Percentiles rank a stretch among this genome's conserved stretches.
Evolutionary conservation across 2,797 vertebrate species (phyloP).

Genomic region (Cynodonichthys magdalenae): DNA sequence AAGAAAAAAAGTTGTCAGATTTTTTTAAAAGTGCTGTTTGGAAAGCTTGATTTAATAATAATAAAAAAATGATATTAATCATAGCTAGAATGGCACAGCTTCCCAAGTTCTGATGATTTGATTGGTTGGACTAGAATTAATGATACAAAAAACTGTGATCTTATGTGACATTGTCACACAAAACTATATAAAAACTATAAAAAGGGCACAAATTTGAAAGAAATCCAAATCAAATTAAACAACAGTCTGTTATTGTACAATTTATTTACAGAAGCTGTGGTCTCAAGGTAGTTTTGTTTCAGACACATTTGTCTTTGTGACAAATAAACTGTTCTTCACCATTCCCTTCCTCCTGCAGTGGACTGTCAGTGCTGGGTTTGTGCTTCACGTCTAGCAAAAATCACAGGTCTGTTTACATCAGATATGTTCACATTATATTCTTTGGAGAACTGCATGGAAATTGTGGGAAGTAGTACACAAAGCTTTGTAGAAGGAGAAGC

Average conservation of each 20-base stretch:
- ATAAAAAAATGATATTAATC: slow-evolving; percentile 48
- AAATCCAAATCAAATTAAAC: slow-evolving; percentile 44
- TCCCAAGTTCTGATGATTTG: slow-evolving; percentile 32
- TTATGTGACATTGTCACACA: slow-evolving; percentile 39
- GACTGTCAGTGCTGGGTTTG: slow-evolving; percentile 44
- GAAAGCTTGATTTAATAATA: slow-evolving; percentile 28
- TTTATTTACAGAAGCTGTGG: slow-evolving; percentile 70
- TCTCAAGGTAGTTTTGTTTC: slow-evolving; percentile 34
- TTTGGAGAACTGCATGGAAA: slow-evolving; percentile 36
- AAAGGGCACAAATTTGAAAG: slow-evolving; percentile 63
- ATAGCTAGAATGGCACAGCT: slow-evolving; percentile 50
- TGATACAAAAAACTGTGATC: slow-evolving; percentile 40
- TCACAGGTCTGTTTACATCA: slow-evolving; percentile 10
- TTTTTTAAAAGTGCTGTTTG: slow-evolving; percentile 19
- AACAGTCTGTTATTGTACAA: slow-evolving; percentile 70
- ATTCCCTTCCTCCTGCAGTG: slow-evolving; percentile 23
- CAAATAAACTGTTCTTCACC: slow-evolving; percentile 36
- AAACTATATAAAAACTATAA: slow-evolving; percentile 56
- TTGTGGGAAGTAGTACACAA: slow-evolving; percentile 10
- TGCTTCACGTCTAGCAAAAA: slow-evolving; percentile 54
- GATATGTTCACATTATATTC: slow-evolving; percentile 31
- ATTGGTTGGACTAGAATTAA: slow-evolving; percentile 51
- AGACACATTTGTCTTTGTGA: slow-evolving; percentile 33
- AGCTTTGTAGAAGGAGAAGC: background rate
- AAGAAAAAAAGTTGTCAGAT: slow-evolving; percentile 42